These are phyloP conservation scores for Corythornis leucogaster DNA, from an alignment of 2,797 vertebrate genomes.

Conservation along the genomic window DNA sequence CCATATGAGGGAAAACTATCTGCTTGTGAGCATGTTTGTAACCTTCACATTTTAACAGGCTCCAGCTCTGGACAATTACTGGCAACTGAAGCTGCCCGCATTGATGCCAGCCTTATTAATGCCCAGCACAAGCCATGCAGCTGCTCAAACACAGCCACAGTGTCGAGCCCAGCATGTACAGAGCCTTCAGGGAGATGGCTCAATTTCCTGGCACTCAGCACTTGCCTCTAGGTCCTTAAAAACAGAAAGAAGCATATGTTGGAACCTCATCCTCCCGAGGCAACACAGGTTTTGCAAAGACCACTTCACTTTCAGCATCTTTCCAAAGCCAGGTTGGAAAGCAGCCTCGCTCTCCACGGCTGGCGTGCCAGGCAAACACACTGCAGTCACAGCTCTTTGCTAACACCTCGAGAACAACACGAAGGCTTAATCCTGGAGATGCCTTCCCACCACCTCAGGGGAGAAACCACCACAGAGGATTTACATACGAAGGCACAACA, in stretches of 20 bases:
- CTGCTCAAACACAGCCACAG: not conserved
- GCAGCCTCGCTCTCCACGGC: accelerated
- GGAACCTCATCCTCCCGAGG: not conserved
- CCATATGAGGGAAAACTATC: not conserved
- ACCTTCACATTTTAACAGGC: not conserved
- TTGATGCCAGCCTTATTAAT: not conserved
- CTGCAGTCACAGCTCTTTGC: not conserved
- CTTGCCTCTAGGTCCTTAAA: not conserved
- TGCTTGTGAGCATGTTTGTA: not conserved
- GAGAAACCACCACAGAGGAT: accelerated
- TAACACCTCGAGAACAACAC: accelerated
- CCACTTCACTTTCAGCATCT: accelerated
- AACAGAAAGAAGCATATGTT: not conserved
- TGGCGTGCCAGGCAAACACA: not conserved
- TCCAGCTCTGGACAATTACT: not conserved
- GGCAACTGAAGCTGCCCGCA: not conserved
- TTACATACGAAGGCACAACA: accelerated
- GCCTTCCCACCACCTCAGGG: not conserved
- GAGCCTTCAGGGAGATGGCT: not conserved
- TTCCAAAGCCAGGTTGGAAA: not conserved
- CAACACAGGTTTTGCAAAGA: not conserved
- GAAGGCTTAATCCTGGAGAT: not conserved
- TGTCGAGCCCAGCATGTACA: not conserved
- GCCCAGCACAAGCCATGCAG: not conserved
- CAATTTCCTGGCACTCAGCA: not conserved